phyloP scores from a whole-genome alignment of 2,888 invertebrate species.

The Dicranocentrus wangi region DNA sequence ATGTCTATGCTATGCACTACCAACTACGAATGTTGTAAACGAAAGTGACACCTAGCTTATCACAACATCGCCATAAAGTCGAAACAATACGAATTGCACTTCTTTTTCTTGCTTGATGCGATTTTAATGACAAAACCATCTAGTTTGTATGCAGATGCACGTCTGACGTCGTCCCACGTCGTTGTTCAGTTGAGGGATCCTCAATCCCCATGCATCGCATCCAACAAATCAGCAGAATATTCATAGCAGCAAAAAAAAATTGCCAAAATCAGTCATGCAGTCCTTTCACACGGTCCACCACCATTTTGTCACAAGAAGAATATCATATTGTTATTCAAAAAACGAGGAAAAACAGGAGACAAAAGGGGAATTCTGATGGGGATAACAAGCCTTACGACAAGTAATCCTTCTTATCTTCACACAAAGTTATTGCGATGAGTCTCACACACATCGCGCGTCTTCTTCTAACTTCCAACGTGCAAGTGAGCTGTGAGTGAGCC shows the following conservation, averaged over 20 bases:
- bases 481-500: no score
- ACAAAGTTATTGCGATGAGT: background rate
- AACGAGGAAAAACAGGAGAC: background rate
- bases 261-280: conserved; percentile 5
- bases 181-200: background rate
- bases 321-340: no score
- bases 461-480: background rate
- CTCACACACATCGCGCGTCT: background rate
- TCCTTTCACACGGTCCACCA: background rate
- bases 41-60: background rate
- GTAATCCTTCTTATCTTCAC: background rate
- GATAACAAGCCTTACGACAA: background rate
- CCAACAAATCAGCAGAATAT: no score
- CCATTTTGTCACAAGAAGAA: background rate
- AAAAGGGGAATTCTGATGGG: background rate
- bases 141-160: background rate
- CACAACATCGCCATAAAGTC: no score
- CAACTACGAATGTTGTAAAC: no score
- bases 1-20: no score
- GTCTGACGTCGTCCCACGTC: background rate
- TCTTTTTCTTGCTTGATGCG: no score
- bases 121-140: background rate
- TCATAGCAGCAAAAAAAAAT: background rate
- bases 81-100: no score
- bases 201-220: no score